A percentile compares a stretch with the other conserved stretches of the same genome.
These are phyloP conservation scores for Acropora tenuis DNA, from an alignment of 64 coral and sea anemone genomes.

Conservation along the genomic window DNA sequence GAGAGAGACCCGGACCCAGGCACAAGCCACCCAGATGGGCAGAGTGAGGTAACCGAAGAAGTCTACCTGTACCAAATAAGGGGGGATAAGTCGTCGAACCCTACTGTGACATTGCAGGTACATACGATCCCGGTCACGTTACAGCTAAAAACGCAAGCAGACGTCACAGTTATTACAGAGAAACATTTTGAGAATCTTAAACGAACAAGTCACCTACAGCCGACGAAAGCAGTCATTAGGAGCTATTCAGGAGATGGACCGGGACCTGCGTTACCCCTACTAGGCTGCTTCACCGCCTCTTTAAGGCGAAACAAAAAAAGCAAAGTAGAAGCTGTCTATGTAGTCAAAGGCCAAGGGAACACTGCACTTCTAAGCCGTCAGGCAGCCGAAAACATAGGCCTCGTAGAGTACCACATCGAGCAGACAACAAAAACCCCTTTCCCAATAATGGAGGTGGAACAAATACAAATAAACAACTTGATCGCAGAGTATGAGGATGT, in stretches of 20 bases:
- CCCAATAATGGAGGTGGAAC: background rate
- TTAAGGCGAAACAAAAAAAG: background rate
- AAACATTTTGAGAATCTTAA: too few relatives aligned
- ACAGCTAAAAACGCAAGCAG: slow-evolving; percentile 70
- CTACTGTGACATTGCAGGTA: slow-evolving; percentile 2
- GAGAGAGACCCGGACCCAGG: slow-evolving; percentile 6
- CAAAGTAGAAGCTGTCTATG: slow-evolving; percentile 29
- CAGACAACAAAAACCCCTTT: background rate
- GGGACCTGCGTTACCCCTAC: too few relatives aligned
- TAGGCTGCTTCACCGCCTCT: too few relatives aligned
- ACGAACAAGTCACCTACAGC: too few relatives aligned
- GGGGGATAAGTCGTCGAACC: background rate
- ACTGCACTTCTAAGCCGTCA: slow-evolving; percentile 22
- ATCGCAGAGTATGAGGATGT: too few relatives aligned
- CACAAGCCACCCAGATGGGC: background rate
- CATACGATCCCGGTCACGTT: slow-evolving; percentile 41
- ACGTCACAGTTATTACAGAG: slow-evolving; percentile 26
- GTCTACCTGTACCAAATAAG: slow-evolving; percentile 25
- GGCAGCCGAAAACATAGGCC: slow-evolving; percentile 31
- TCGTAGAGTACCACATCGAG: slow-evolving; percentile 47
- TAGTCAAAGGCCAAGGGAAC: slow-evolving; percentile 40
- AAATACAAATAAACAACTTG: too few relatives aligned
- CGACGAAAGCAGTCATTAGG: too few relatives aligned
- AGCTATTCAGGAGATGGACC: too few relatives aligned
- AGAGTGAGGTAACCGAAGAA: background rate